A percentile compares a stretch with the other conserved stretches of the same genome.
Conservation (phyloP, 2,797 vertebrate species). For the Centropyge bicolor region DNA sequence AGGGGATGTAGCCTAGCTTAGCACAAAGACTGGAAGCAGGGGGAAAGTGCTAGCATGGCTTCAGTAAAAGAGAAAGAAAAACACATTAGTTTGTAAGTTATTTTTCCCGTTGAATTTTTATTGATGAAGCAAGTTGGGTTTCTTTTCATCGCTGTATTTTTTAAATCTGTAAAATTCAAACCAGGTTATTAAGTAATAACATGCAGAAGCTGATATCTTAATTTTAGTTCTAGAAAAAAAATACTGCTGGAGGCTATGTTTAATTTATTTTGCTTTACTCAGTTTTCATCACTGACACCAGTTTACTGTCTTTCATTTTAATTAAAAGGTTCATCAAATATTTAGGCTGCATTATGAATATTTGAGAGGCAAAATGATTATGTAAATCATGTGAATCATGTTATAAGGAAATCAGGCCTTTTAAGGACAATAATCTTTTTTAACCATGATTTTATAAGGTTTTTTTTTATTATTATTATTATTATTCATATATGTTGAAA, state of each 20-base stretch:
- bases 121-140: background rate
- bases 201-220: too few species aligned
- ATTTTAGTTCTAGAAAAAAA: background rate
- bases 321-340: background rate
- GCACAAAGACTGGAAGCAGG: background rate
- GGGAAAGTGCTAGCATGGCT: constrained; percentile 12
- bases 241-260: background rate
- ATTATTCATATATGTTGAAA: background rate
- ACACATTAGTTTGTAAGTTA: background rate
- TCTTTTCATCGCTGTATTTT: background rate
- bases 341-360: background rate
- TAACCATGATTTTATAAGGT: background rate
- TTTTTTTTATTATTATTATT: too few species aligned
- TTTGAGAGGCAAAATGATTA: background rate
- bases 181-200: background rate
- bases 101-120: background rate
- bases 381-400: background rate
- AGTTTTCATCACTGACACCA: background rate
- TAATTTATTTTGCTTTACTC: background rate
- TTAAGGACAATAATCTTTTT: background rate
- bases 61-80: background rate
- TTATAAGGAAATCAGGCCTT: background rate
- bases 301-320: too few species aligned
- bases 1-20: constrained; percentile 11
- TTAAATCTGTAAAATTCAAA: background rate